These are phyloP conservation scores for Halisarca cf. caerulea DNA, from an alignment of 37 sponge, comb jelly and placozoan genomes.

Conservation along the genomic window DNA sequence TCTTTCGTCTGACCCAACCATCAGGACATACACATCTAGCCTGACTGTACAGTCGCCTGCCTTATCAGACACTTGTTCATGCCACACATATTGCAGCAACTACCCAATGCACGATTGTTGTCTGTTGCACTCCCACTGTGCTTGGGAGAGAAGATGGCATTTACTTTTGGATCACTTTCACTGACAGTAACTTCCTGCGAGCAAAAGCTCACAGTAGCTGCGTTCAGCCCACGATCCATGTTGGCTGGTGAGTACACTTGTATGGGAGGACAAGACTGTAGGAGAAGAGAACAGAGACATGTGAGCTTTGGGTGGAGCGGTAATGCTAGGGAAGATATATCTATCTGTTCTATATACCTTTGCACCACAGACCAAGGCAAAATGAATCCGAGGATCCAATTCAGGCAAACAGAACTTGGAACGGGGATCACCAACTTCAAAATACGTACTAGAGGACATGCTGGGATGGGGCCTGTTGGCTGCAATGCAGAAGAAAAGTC, in stretches of 20 bases:
- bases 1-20: no score
- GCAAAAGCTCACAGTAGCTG: constrained; percentile 70
- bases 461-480: constrained; percentile 77
- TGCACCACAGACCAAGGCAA: constrained; percentile 92
- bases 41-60: no score
- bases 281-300: no score
- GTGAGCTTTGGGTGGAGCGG: no score
- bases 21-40: no score
- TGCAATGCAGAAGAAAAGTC: no score
- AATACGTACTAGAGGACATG: constrained; percentile 1
- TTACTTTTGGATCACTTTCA: not conserved
- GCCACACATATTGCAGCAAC: no score
- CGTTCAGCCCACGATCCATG: constrained; percentile 57
- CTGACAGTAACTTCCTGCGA: constrained; percentile 70
- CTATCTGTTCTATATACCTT: constrained; percentile 63
- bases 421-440: constrained; percentile 62
- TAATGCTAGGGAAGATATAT: no score
- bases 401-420: constrained; percentile 25
- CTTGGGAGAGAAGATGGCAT: no score
- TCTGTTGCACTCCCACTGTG: no score
- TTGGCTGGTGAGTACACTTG: constrained; percentile 81
- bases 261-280: constrained; percentile 86
- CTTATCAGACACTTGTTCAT: no score
- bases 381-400: constrained; percentile 85
- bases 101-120: no score